Evolutionary conservation across 1,140 invertebrate species (phyloP), one percentile per base, ranked within the genome.

Genomic region (Megathymus violae): DNA sequence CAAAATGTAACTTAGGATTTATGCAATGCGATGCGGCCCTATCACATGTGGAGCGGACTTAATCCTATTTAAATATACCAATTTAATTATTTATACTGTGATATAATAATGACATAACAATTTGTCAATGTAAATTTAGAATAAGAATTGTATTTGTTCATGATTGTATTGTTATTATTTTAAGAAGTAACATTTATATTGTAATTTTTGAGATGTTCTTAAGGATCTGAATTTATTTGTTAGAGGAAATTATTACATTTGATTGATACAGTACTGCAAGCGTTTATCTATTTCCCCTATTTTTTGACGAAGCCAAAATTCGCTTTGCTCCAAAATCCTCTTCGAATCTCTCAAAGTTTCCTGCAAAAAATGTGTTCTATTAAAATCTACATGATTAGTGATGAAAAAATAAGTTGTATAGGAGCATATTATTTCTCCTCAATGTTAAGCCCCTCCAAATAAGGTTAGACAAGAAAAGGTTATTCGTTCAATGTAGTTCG

Each of bases 51-150:
- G 5, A 5, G 5, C 19, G 19, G 19, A 5, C 19, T 5, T 22
- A 52, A 40, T 62, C 67, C 69, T 80, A 74, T 69, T 77, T 78
- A 78, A 78, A 46, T 61, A 62, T 62, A 69, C 52, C 50, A 73
- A 66, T 64, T 64, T 50, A 71, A 71, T 56, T 71, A 67, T 74
- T 71, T 79, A 69, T 68, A 64, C 74, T 83, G 79, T 85, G 80
- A 83, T 85, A 82, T 82, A 68, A 75, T 72, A 78, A 80, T 82
- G 78, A 82, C 79, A n/a, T n/a, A 79, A 69, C 76, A 74, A 67
- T 67, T 60, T 64, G 65, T 69, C 61, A 67, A 65, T 52, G 59
- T n/a, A n/a, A n/a, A n/a, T n/a, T 56, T 69, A 71, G 56, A 16
- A 50, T 66, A 66, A 65, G 54, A 44, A 31, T 52, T 64, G 62